Evolutionary conservation across 1,140 invertebrate genomes (phyloP), one percentile per base, ranked within the genome.

Genomic region (Phortica variegata): DNA sequence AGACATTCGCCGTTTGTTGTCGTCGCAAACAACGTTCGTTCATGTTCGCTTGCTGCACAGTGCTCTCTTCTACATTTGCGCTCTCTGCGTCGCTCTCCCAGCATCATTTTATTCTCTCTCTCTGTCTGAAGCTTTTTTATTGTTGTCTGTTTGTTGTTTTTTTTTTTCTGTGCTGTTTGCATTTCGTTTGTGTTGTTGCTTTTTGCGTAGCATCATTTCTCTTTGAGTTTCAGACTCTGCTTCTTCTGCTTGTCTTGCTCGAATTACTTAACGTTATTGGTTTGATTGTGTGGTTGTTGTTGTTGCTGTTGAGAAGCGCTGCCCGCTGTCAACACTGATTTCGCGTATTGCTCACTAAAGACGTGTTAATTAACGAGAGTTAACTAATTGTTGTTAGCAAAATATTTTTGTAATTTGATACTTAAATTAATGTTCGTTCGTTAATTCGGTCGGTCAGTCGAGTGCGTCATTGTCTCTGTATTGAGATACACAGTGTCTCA

Each of bases 301-400:
- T n/a, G n/a, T n/a, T n/a, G n/a, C n/a, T n/a, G n/a, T n/a, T n/a
- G n/a, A 26, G 5, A 38, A 38, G 17, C 36, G 36, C 36, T 38
- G 36, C 17, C 36, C 45, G 50, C 66, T 70, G 65, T 70, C 65
- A 70, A 70, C 65, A 70, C 61, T 71, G 65, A 70, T 70, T 70
- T 61, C 59, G 48, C 54, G 41, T 57, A 56, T 57, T 60, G 60
- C 49, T 44, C 40, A 56, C 52, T 60, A 63, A 70, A 60, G 70
- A 73, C 69, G 65, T 73, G 70, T 73, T 73, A 73, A 73, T 73
- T 73, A 73, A 73, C 69, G 65, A 69, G 65, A 66, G 62, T 73
- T 73, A 73, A 73, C 69, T 73, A 73, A 73, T 73, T 73, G 69
- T 69, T 73, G 65, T 73, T 72, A 70, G 69, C 68, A 73, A 72